Evolutionary conservation across 2,797 vertebrate species (phyloP), one percentile per base, ranked within the genome.

Genomic region (Melanotaenia boesemani): DNA sequence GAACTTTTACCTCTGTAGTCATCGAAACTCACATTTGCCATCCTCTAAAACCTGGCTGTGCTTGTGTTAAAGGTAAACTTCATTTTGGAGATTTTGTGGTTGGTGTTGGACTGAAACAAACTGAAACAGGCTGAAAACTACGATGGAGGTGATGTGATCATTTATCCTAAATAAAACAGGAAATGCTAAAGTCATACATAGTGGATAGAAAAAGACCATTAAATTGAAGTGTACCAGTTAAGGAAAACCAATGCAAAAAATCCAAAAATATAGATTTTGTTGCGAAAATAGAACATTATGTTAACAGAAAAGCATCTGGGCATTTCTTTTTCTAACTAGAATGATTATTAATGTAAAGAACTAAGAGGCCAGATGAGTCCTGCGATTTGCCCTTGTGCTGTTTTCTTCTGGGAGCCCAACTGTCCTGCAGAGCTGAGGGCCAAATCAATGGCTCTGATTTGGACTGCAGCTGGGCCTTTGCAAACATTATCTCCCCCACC

Each of bases 401-500:
- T 64, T 74, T 30, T 86, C 85, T 87, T 87, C 72, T 69, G 88
- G 83, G 88, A 79, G 70, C 64, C 66, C 4, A 66, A 88, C 80
- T 76, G 87, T 89, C 89, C 89, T 56, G 4, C 69, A 20, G 67
- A 83, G 88, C 82, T 59, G 63, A 76, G 79, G 90, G 81, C 64
- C 88, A 86, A 91, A 92, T 92, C 93, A 89, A 92, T 92, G 86
- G 52, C 76, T 79, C 55, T 80, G 81, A 82, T 84, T 78, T 66
- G 81, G 70, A 66, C 78, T 77, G 79, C 93, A 94, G 91, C 90
- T 94, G 92, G 54, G 84, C 72, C 86, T 82, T 72, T n/a, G 8
- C 57, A 69, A 84, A 83, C 83, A 86, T 84, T 74, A 84, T 60
- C 76, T 73, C 74, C 62, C 48, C 66, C 76, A 65, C 84, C 69